These are phyloP conservation scores for Lochmaea crataegi DNA, from an alignment of 2,888 invertebrate genomes.

Conservation along the genomic window DNA sequence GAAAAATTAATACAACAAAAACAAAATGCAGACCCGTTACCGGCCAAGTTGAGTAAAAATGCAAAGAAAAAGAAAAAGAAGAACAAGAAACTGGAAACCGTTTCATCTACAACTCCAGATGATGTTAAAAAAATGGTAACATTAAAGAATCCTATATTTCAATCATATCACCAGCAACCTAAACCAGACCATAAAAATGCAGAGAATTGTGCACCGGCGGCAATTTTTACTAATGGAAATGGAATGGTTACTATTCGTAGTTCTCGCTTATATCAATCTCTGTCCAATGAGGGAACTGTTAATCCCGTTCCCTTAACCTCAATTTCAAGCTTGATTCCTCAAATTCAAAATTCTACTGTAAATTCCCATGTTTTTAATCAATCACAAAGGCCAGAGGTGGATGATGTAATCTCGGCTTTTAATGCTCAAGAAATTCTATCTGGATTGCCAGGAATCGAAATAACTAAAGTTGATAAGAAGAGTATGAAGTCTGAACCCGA, in stretches of 20 bases:
- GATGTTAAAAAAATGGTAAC: conserved; percentile 73
- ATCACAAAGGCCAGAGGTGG: conserved; percentile 29
- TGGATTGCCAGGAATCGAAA: conserved; percentile 64
- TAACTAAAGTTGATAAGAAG: conserved; percentile 63
- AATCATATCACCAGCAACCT: conserved; percentile 65
- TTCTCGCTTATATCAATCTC: conserved; percentile 69
- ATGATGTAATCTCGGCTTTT: conserved; percentile 51
- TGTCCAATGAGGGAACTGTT: conserved; percentile 52
- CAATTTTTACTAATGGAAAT: conserved; percentile 77
- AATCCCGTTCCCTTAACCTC: conserved; percentile 56
- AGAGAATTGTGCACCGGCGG: conserved; percentile 69
- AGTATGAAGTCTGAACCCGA: conserved; percentile 52
- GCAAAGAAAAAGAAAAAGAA: conserved; percentile 68
- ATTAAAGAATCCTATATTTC: conserved; percentile 82
- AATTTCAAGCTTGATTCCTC: conserved; percentile 42
- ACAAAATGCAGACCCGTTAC: conserved; percentile 34
- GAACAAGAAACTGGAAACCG: conserved; percentile 63
- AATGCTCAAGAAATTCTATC: conserved; percentile 63
- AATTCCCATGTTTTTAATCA: conserved; percentile 13
- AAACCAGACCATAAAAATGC: conserved; percentile 60
- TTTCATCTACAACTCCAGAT: conserved; percentile 52
- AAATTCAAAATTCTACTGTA: conserved; percentile 47
- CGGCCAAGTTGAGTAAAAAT: conserved; percentile 45
- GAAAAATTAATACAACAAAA: conserved; percentile 68
- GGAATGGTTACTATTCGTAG: conserved; percentile 89